A percentile compares a stretch with the other conserved stretches of the same genome.
These are phyloP conservation scores for Myocastor coypus DNA, from an alignment of 2,113 vertebrate genomes.

Conservation along the genomic window DNA sequence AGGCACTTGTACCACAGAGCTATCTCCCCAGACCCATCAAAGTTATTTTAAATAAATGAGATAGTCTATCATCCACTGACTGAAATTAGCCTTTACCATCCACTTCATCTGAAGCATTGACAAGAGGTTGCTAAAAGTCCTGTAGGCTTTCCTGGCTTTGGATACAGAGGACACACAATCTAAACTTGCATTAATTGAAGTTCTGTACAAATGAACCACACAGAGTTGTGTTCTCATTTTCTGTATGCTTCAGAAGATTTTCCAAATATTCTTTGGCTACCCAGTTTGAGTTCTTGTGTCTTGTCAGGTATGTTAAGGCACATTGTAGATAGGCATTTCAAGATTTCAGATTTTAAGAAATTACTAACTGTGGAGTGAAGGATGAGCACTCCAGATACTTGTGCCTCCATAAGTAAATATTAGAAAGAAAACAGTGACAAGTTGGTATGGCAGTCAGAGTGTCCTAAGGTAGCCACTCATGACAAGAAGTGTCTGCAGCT, in stretches of 20 bases:
- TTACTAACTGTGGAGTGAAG: background rate
- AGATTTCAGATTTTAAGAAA: slow-evolving; percentile 30
- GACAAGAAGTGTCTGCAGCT: background rate
- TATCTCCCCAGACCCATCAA: no score
- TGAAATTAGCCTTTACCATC: background rate
- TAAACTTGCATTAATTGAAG: background rate
- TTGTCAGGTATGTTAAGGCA: background rate
- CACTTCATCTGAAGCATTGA: background rate
- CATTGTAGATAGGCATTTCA: slow-evolving; percentile 3
- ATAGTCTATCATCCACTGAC: background rate
- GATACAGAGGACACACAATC: background rate
- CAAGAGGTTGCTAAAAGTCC: background rate
- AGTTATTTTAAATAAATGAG: background rate
- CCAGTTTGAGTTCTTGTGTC: background rate
- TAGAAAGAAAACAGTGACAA: background rate
- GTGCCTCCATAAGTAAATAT: background rate
- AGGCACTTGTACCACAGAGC: no score
- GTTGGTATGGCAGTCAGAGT: background rate
- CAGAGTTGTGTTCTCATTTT: slow-evolving; percentile 18
- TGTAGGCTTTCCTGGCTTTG: background rate
- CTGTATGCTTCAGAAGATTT: background rate
- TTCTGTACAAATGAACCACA: background rate
- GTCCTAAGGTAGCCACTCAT: background rate
- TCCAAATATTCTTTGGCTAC: background rate
- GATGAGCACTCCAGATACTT: background rate